Evolutionary conservation across 30 jellyfish, hydroid and myxozoan species (phyloP), one percentile per base, ranked within the genome.

Genomic region (Nemopilema nomurai): DNA sequence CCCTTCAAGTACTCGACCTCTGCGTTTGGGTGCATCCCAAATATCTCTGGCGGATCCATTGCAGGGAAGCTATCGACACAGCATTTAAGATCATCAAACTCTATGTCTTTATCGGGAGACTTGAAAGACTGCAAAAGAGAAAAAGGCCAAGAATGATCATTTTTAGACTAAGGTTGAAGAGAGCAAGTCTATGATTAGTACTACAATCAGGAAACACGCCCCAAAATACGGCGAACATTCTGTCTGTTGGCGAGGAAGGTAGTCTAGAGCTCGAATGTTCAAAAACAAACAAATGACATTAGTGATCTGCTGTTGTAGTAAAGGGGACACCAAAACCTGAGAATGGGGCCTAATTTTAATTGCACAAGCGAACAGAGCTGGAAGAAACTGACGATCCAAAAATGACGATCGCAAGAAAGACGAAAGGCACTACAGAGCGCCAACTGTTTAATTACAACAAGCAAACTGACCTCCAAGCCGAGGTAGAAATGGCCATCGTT

Each of bases 21-120:
- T 13, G 90, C 93, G 29, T 90, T 78, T 19, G 77, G 83, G 25
- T 90, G 90, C 97, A 90, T 90, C 1, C 97, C 97, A 75, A 90
- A 90, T 16, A 90, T 50, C 70, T 90, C 93, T 4, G 97, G 94
- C 6, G 87, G 79, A 29, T 90, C 97, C 19, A 75, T 57, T 18
- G 89, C 62, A 7, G 97, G 94, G 27, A 90, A 83, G 18, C 32
- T 20, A 1, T 82, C 97, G 26, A 90, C 82, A 53, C 65, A 49
- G 71, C 79, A 67, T 16, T 30, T 23, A 1, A 89, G 51, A 9
- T 90, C 93, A 30, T 66, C 83, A 30, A 90, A 76, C 19, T 82
- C 81, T 64, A 69, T 74, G 52, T 29, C 66, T 0, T 62, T 73
- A 7, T 31, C 70, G 9, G 97, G 97, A 0, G 90, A 93, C 52